Evolutionary conservation across 2,113 vertebrate genomes (phyloP).

Genomic region (Sapayoa aenigma): DNA sequence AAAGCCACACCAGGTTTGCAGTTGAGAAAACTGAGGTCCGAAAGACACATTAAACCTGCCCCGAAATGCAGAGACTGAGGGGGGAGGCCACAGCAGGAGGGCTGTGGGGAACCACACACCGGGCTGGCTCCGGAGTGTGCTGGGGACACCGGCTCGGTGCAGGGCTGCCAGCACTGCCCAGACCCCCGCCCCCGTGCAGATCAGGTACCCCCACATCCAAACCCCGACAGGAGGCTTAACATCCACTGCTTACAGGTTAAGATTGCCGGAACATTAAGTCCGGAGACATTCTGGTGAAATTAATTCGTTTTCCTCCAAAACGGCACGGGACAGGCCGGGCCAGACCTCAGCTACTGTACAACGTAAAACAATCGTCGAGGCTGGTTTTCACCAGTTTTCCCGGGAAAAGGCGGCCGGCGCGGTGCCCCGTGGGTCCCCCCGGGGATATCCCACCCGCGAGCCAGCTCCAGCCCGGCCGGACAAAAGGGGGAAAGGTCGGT

Average conservation of each 20-base stretch:
- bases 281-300: background rate
- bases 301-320: background rate
- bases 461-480: background rate
- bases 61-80: background rate
- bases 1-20: background rate
- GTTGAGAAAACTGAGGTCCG: background rate
- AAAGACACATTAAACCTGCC: background rate
- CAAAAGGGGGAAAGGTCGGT: accelerated
- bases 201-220: accelerated
- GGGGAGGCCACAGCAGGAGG: too few species aligned
- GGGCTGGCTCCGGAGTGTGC: background rate
- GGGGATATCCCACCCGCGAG: background rate
- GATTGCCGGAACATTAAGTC: background rate
- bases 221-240: accelerated
- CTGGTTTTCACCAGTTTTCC: accelerated
- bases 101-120: too few species aligned
- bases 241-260: background rate
- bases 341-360: accelerated
- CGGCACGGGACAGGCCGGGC: accelerated
- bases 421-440: background rate
- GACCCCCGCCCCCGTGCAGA: background rate
- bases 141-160: background rate
- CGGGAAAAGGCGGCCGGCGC: too few species aligned
- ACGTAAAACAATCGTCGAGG: accelerated
- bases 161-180: background rate